Evolutionary conservation across 2,113 vertebrate species (phyloP), one percentile per base, ranked within the genome.

Genomic region (Mustela nigripes): DNA sequence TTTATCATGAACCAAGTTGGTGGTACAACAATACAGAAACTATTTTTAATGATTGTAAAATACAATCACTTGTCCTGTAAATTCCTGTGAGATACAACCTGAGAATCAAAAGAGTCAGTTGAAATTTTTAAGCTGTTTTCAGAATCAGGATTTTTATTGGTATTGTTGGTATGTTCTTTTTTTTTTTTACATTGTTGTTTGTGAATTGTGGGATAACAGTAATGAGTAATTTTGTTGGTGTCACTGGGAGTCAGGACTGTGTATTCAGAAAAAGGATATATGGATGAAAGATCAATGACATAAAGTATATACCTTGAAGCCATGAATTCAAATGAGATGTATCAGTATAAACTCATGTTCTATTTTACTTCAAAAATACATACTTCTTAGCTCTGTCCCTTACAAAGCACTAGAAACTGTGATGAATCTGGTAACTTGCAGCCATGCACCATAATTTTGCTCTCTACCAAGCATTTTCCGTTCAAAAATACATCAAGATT

Each of bases 261-360:
- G 53, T 16, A 26, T 91, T 95, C 81, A 87, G 31, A 33, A 26
- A 88, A 82, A 91, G 65, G 48, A 90, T 42, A 92, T 18, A 90
- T 7, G 50, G 31, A 94, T 85, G 15, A 85, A 92, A 81, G 16
- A 56, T 21, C 19, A 89, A n/a, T 69, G 56, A 85, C 22, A 39
- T 79, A 89, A 95, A 95, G 28, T 88, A 60, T 45, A 42, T 89
- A 56, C 33, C 11, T 53, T 87, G 36, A 60, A 91, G 31, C 79
- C 56, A 56, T 91, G n/a, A 93, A 81, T 89, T 74, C 95, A 39
- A 96, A 88, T 89, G n/a, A 63, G 39, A 93, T 93, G 67, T 93
- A 89, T 78, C 73, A 73, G 5, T 94, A 96, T 88, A 73, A 90
- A 79, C 8, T 79, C 56, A 84, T n/a, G 39, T 28, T 84, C 2